Percentiles rank a stretch among this genome's conserved stretches.
These are phyloP conservation scores for Mus pahari DNA, from an alignment of 2,113 vertebrate genomes.

Conservation along the genomic window DNA sequence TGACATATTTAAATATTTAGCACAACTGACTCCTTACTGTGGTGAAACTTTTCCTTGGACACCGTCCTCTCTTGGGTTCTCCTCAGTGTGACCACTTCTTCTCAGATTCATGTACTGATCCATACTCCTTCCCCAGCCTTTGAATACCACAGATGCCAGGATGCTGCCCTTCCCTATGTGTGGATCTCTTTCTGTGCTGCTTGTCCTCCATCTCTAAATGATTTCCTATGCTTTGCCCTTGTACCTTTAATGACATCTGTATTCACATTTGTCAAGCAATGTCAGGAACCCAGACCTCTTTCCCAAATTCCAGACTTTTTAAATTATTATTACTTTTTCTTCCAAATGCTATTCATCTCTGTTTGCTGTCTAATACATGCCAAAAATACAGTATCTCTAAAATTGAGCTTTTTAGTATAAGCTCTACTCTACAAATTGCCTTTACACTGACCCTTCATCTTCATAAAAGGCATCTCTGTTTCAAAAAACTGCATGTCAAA, in stretches of 20 bases:
- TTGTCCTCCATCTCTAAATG: neutral
- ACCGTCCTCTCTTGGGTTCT: neutral
- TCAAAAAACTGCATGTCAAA: neutral
- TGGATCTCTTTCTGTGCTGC: neutral
- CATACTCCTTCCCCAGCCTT: neutral
- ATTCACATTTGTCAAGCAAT: neutral
- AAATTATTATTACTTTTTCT: neutral
- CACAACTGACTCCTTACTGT: neutral
- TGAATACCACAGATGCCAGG: neutral
- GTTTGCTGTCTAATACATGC: neutral
- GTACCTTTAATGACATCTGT: constrained; percentile 2
- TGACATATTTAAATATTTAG: neutral
- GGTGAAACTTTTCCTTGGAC: neutral
- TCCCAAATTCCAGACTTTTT: neutral
- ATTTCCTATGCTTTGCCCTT: neutral
- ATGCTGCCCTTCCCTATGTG: no score
- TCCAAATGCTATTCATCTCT: neutral
- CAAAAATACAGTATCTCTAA: neutral
- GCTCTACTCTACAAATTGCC: neutral
- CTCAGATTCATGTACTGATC: neutral
- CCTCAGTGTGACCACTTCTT: neutral
- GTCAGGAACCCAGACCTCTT: neutral
- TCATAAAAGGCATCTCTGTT: neutral
- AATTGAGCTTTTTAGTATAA: neutral
- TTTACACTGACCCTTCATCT: neutral